phyloP scores from a whole-genome alignment of 2,888 invertebrate genomes.

The Poecilus cupreus region DNA sequence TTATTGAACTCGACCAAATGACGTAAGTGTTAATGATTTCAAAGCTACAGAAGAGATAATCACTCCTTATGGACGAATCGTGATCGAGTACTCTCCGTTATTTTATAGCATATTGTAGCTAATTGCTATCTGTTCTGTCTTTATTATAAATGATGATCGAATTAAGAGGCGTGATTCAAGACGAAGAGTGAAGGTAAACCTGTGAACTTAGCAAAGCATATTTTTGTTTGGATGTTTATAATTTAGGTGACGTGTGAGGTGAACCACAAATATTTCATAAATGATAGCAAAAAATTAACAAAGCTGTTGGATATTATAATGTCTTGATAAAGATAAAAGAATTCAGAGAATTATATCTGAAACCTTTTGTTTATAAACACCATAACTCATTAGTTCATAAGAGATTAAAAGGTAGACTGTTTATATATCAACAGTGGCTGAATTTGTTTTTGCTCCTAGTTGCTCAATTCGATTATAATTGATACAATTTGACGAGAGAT shows the following conservation, averaged over 20 bases:
- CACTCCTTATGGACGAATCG: neutral
- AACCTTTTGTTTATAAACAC: no score
- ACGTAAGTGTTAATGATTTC: slow-evolving; percentile 54
- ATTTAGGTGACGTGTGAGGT: neutral
- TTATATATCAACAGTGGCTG: no score
- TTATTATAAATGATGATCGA: slow-evolving; percentile 41
- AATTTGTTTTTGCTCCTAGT: no score
- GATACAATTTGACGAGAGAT: no score
- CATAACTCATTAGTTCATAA: no score
- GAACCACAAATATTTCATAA: neutral
- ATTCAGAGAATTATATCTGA: no score
- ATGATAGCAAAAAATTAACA: no score
- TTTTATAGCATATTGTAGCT: neutral
- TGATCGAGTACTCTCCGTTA: neutral
- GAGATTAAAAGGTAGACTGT: no score
- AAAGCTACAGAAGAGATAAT: neutral
- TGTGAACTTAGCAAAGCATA: neutral
- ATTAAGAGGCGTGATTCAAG: slow-evolving; percentile 13
- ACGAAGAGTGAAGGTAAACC: neutral
- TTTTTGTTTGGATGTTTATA: neutral
- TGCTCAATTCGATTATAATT: no score
- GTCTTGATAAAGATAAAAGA: no score
- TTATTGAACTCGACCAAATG: neutral
- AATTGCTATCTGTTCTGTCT: slow-evolving; percentile 8
- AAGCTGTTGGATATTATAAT: no score